These are phyloP conservation scores for Caenorhabditis japonica DNA, from an alignment of 2,888 invertebrate species.

Conservation along the genomic window DNA sequence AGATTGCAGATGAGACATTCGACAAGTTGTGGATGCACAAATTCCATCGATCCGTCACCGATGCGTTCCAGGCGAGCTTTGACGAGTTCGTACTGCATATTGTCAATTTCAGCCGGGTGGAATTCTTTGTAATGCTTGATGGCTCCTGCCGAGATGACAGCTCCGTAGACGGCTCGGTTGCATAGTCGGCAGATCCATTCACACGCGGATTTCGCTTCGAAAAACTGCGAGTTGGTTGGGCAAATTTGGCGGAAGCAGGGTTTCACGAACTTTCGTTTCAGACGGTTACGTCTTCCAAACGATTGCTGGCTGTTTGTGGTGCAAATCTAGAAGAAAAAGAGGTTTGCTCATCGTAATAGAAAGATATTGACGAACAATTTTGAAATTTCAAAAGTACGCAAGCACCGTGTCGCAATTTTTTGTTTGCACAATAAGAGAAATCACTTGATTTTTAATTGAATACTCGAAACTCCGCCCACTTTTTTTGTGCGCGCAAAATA, in stretches of 20 bases:
- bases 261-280: constrained; percentile 75
- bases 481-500: too few species aligned
- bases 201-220: constrained; percentile 70
- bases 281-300: constrained; percentile 70
- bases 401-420: too few species aligned
- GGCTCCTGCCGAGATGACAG: constrained; percentile 69
- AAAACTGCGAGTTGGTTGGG: constrained; percentile 69
- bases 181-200: constrained; percentile 76
- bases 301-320: constrained; percentile 71
- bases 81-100: constrained; percentile 73
- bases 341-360: not conserved
- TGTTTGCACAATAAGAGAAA: too few species aligned
- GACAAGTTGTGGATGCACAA: constrained; percentile 70
- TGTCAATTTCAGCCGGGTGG: constrained; percentile 69
- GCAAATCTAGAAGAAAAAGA: constrained; percentile 19
- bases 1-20: constrained; percentile 75
- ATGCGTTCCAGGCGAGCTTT: constrained; percentile 74
- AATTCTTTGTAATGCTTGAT: constrained; percentile 73
- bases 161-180: constrained; percentile 53
- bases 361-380: too few species aligned
- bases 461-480: too few species aligned
- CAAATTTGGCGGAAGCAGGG: constrained; percentile 72
- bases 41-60: constrained; percentile 76
- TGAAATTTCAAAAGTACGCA: too few species aligned
- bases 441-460: too few species aligned